A percentile compares a stretch with the other conserved stretches of the same genome.
These are phyloP conservation scores for Drosophila micromelanica DNA, from an alignment of 1,140 invertebrate species.

Conservation along the genomic window DNA sequence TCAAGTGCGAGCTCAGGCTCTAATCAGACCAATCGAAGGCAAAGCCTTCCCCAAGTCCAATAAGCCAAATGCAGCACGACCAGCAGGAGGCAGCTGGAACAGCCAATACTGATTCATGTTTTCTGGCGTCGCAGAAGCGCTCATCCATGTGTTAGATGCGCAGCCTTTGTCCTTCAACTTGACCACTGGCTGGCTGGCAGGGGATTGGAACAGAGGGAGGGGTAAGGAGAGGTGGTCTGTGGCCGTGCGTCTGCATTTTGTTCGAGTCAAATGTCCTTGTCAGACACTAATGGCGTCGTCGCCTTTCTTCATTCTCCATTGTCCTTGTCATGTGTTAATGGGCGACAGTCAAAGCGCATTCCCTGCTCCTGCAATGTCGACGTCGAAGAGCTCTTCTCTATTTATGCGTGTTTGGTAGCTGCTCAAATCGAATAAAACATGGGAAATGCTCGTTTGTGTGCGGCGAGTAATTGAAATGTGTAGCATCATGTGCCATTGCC, in stretches of 20 bases:
- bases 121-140: conserved; percentile 46
- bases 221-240: conserved; percentile 12
- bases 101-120: conserved; percentile 55
- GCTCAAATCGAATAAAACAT: conserved; percentile 63
- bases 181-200: conserved; percentile 22
- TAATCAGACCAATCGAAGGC: conserved; percentile 19
- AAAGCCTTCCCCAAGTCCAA: neutral
- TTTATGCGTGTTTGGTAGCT: conserved; percentile 42
- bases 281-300: conserved; percentile 78
- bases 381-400: conserved; percentile 27
- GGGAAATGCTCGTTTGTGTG: conserved; percentile 41
- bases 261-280: conserved; percentile 71
- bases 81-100: neutral
- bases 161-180: conserved; percentile 36
- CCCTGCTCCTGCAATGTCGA: conserved; percentile 51
- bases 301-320: conserved; percentile 50
- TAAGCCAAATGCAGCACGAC: neutral
- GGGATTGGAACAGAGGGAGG: neutral
- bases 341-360: conserved; percentile 56
- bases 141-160: conserved; percentile 26
- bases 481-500: conserved; percentile 19
- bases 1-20: conserved; percentile 15
- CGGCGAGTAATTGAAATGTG: conserved; percentile 61
- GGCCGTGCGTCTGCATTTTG: conserved; percentile 33
- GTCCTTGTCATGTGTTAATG: conserved; percentile 76